A percentile compares a stretch with the other conserved stretches of the same genome.
These are phyloP conservation scores for Cydia fagiglandana DNA, from an alignment of 1,140 invertebrate species.

Conservation along the genomic window DNA sequence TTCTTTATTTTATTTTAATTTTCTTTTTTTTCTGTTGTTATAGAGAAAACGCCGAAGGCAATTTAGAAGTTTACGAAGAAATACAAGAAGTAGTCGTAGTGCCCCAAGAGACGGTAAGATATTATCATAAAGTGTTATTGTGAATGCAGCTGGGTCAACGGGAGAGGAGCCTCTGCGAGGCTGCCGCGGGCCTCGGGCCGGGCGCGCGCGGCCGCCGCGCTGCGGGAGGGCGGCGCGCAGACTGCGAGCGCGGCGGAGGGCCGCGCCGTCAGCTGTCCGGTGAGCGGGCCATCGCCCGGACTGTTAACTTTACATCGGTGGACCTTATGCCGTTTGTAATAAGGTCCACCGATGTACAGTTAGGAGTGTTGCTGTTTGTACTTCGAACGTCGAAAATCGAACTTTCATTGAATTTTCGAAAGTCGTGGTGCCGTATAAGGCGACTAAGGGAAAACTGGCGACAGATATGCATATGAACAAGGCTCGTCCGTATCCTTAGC, in stretches of 20 bases:
- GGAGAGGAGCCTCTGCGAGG: background rate
- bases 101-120: slow-evolving; percentile 65
- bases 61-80: slow-evolving; percentile 78
- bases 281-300: too few relatives aligned
- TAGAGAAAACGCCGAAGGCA: slow-evolving; percentile 77
- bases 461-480: too few relatives aligned
- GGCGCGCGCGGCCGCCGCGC: background rate
- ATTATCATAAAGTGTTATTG: background rate
- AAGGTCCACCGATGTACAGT: too few relatives aligned
- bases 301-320: too few relatives aligned
- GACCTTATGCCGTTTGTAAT: too few relatives aligned
- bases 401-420: too few relatives aligned
- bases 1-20: slow-evolving; percentile 25
- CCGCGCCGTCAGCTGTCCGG: background rate
- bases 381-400: too few relatives aligned
- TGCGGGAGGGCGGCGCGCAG: background rate
- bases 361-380: too few relatives aligned
- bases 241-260: background rate
- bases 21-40: slow-evolving; percentile 51
- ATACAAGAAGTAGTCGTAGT: slow-evolving; percentile 66
- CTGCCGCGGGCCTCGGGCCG: too few relatives aligned
- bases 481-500: too few relatives aligned
- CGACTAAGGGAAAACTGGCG: too few relatives aligned
- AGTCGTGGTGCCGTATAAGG: too few relatives aligned
- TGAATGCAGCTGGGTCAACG: background rate